Base-by-base conservation (phyloP, 1,140 invertebrate species). In the Metopolophium dirhodum region DNA sequence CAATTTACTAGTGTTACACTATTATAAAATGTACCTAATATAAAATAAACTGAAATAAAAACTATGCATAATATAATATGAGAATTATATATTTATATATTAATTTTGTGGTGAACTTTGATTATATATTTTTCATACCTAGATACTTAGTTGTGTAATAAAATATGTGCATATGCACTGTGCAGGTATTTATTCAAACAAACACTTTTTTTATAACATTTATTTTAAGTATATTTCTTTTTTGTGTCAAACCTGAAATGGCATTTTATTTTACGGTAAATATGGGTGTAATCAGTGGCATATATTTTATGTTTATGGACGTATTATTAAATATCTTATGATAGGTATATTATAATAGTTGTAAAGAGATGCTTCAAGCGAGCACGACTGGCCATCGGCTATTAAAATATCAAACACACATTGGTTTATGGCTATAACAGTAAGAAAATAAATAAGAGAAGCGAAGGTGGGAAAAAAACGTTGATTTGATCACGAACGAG, bases 401-500 rank as follows among this genome's bases (percentile, higher is more conserved):
- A 86, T 11, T 86, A 86, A 86, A 86, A 86, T 45, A 86, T 86
- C 37, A 23, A 41, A 86, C 41, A 86, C 83, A 30, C 37, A 77
- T 77, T 77, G 4, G 30, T 77, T 77, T 77, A 77, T 77, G 30
- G 14, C 61, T 77, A 77, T 77, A 77, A 77, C 61, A 4, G 61
- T 77, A 77, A n/a, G 6, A n/a, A 77, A n/a, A 68, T n/a, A n/a
- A 77, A 77, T n/a, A 18, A 35, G 30, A 77, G 61, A 77, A 77
- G 14, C n/a, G n/a, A 77, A 77, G 30, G 30, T 7, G n/a, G 30
- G 14, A 68, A 77, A n/a, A 77, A 77, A 77, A 77, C n/a, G 61
- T n/a, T 77, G 61, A 35, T 77, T 77, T 30, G 14, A 77, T 77
- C 61, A 77, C n/a, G 30, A 77, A 77, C n/a, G 30, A 77, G 30